A percentile compares a stretch with the other conserved stretches of the same genome.
phyloP scores from a whole-genome alignment of 2,113 vertebrate genomes.

The Speoplatyrhinus poulsoni region DNA sequence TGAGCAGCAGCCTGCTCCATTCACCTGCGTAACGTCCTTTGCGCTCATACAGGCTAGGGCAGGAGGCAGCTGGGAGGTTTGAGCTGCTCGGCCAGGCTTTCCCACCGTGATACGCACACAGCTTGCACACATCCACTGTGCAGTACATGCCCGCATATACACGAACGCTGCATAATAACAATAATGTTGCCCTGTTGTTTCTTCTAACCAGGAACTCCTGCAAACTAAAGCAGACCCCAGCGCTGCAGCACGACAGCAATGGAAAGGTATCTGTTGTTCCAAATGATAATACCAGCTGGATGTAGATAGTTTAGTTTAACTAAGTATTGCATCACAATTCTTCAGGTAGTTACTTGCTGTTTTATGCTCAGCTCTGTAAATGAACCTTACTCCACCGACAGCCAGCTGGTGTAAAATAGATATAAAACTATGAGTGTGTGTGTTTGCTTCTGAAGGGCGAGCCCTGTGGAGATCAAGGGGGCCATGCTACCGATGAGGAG shows the following conservation, averaged over 20 bases:
- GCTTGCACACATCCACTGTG: neutral
- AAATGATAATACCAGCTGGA: no score
- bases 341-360: no score
- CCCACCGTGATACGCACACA: neutral
- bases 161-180: neutral
- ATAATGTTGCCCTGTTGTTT: conserved; percentile 15
- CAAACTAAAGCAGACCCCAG: conserved; percentile 83
- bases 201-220: conserved; percentile 83
- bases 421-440: neutral
- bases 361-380: no score
- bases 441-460: conserved; percentile 65
- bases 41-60: conserved; percentile 6
- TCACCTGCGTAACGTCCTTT: conserved; percentile 44
- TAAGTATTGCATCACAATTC: no score
- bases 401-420: no score
- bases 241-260: conserved; percentile 74
- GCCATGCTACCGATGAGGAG: conserved; percentile 90
- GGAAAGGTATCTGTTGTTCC: conserved; percentile 74
- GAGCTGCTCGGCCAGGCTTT: no score
- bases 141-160: neutral
- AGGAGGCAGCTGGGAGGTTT: conserved; percentile 27
- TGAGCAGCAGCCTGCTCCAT: conserved; percentile 28
- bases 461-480: conserved; percentile 77
- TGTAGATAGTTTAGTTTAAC: neutral
- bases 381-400: no score